Base-by-base conservation (phyloP, 2,888 invertebrate species). In the Yponomeuta evonymella region DNA sequence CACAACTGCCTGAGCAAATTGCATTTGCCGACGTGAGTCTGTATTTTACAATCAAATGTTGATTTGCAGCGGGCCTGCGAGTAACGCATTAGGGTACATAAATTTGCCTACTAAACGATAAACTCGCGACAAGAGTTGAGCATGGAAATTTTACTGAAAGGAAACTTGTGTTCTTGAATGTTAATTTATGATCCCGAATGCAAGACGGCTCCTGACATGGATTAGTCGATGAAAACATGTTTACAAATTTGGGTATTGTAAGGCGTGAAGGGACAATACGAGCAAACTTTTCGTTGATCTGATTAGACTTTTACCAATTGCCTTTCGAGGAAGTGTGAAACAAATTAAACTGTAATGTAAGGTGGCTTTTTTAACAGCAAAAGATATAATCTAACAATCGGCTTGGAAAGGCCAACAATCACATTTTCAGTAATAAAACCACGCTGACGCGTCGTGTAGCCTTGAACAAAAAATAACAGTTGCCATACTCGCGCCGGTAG, bases 11-110 rank as follows among this genome's bases (percentile, higher is more conserved):
- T 80, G 81, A 85, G 85, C 88, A 89, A 90, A 89, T 89, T 89
- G 88, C 88, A 86, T 87, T 86, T 83, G 84, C 86, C 83, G 85
- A 86, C 87, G 86, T 85, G 83, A 84, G 83, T 83, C 80, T 83
- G 86, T 86, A 88, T 87, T 85, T 85, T 85, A 89, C 89, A 89
- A 90, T 89, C 89, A 88, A 88, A 90, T 85, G 87, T 88, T 90
- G 88, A 90, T 89, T 90, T 88, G 87, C 83, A 80, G 80, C 79
- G 79, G 81, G 84, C 86, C 67, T 86, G 87, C 86, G 85, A 86
- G 83, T 85, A 82, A 81, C 83, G 84, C 84, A 88, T 86, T 87
- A 87, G 87, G 87, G 88, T 85, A 84, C 84, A 87, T 86, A 87
- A 87, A 88, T 88, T 88, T 85, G 81, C 86, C 83, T 83, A 85